Base-by-base conservation (phyloP, 2,797 vertebrate species). In the Enteromius thamalakanensis region DNA sequence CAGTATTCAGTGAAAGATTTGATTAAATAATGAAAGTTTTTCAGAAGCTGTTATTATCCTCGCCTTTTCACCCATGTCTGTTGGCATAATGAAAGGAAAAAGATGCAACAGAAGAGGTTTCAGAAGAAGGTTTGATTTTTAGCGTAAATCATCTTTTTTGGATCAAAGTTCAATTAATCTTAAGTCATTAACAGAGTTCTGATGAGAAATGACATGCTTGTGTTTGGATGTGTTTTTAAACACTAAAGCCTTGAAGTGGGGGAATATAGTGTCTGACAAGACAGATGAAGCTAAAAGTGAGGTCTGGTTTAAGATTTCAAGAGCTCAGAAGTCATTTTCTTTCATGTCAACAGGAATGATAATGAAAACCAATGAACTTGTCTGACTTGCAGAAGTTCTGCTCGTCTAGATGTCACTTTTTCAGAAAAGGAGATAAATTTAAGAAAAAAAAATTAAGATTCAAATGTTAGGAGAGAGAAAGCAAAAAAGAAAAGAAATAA, bases 101-200 rank as follows among this genome's bases (percentile, higher is more conserved):
- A 53, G 58, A 74, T 49, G 19, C 55, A 64, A 26, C 0, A 14
- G 23, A 17, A 34, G 11, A 62, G 79, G 26, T n/a, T 62, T 49
- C 1, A 53, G n/a, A 40, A 75, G 80, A 82, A 71, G 64, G 14
- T 12, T 8, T 47, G 29, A 42, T 34, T 62, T 62, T 62, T 21
- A 34, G 58, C 8, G 1, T 62, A 64, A 76, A 67, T 82, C 34
- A 15, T 64, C 10, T 53, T 76, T 55, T 82, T 21, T 6, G 17
- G 34, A 42, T 82, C 34, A 76, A 76, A 82, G 81, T 68, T 82
- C 23, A 76, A 9, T 37, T 7, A 17, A 32, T 17, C 60, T 75
- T 12, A 51, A 75, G 47, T 75, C 60, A 82, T 82, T 75, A 82
- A 75, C 40, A 6, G 19, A 75, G 58, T 53, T 81, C 23, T 53